Conservation (phyloP, 2,113 vertebrate genomes). For the Raja brachyura region DNA sequence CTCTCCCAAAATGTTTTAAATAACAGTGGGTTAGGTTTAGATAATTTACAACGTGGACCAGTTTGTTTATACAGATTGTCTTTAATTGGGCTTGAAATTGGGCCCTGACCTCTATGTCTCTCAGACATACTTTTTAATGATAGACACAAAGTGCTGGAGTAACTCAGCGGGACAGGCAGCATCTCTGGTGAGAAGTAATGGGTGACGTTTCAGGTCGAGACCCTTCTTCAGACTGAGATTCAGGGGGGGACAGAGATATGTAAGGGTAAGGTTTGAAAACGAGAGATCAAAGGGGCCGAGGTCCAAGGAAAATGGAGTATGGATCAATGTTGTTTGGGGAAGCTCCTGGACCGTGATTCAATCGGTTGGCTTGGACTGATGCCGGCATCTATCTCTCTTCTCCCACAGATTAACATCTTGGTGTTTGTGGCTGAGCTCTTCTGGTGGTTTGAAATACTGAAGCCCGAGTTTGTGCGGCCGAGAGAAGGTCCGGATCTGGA, state of each 20-base stretch:
- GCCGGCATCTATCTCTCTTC: neutral
- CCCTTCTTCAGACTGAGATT: too few species aligned
- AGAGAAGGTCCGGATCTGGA: constrained; percentile 56
- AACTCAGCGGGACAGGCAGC: too few species aligned
- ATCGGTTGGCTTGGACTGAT: neutral
- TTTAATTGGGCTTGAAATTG: neutral
- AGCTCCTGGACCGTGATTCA: too few species aligned
- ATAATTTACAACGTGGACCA: neutral
- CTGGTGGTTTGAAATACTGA: constrained; percentile 74
- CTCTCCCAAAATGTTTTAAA: neutral
- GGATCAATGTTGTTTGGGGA: too few species aligned
- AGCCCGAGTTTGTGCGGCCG: constrained; percentile 76
- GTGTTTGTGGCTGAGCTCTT: constrained; percentile 77
- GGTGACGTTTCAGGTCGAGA: too few species aligned
- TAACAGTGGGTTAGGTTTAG: neutral
- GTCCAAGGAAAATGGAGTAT: too few species aligned
- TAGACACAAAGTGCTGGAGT: too few species aligned
- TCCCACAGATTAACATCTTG: constrained; percentile 65
- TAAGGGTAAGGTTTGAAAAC: too few species aligned
- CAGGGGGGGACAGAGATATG: too few species aligned
- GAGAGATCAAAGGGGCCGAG: too few species aligned
- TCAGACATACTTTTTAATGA: neutral
- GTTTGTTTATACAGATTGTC: neutral
- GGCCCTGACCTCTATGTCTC: neutral
- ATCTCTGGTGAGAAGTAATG: too few species aligned